Percentiles rank a stretch among this genome's conserved stretches.
These are phyloP conservation scores for Sphenodon punctatus DNA, from an alignment of 2,797 vertebrate genomes.

Conservation along the genomic window DNA sequence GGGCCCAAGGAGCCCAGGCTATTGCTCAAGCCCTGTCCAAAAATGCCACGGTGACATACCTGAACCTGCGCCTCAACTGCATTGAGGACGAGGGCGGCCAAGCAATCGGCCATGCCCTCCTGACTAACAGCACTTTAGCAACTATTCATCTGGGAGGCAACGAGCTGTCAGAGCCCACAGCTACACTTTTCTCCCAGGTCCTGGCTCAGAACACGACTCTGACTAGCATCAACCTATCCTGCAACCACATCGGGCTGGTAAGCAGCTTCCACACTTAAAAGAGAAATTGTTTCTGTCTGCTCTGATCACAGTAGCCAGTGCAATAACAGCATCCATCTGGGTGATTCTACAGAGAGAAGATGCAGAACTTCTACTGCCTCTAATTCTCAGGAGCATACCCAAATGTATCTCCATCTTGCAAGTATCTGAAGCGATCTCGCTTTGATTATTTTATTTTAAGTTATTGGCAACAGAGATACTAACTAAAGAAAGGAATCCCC, in stretches of 20 bases:
- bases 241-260: constrained; percentile 88
- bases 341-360: background rate
- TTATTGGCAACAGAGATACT: background rate
- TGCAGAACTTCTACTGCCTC: background rate
- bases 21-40: constrained; percentile 83
- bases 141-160: constrained; percentile 86
- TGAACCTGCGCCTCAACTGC: constrained; percentile 88
- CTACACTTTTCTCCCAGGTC: constrained; percentile 77
- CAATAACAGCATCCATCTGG: background rate
- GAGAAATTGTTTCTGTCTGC: background rate
- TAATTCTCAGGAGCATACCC: background rate
- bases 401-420: background rate
- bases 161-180: constrained; percentile 76
- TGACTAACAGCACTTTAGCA: constrained; percentile 82
- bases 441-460: background rate
- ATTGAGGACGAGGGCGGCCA: constrained; percentile 87
- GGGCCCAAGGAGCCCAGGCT: constrained; percentile 79
- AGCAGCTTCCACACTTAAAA: constrained; percentile 29
- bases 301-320: background rate
- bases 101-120: constrained; percentile 81
- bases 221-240: constrained; percentile 85
- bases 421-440: background rate
- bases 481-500: background rate
- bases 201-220: constrained; percentile 83
- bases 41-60: constrained; percentile 78